These are phyloP conservation scores for Suncus etruscus DNA, from an alignment of 2,113 vertebrate species.

Conservation along the genomic window DNA sequence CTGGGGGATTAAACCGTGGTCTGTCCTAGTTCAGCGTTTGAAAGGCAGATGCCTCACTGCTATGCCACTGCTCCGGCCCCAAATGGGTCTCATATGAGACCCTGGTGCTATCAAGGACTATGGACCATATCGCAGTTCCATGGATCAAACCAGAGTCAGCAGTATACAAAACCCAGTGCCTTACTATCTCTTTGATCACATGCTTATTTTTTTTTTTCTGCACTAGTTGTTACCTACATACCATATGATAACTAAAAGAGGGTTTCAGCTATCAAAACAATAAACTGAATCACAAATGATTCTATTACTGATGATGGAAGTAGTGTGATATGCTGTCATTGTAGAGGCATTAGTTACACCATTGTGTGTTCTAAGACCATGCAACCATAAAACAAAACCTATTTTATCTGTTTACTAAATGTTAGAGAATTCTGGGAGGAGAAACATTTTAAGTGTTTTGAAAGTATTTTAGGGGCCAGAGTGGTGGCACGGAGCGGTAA, in stretches of 20 bases:
- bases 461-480: slow-evolving; percentile 13
- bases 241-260: not conserved
- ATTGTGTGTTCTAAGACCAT: not conserved
- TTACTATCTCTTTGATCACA: not conserved
- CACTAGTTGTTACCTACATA: not conserved
- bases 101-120: no score
- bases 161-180: no score
- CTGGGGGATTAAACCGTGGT: no score
- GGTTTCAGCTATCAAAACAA: not conserved
- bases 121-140: no score
- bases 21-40: no score
- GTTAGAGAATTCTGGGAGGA: not conserved
- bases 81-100: no score
- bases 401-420: accelerated
- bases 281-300: not conserved
- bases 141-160: no score
- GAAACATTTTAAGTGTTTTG: not conserved
- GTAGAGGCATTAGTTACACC: not conserved
- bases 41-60: no score
- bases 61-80: no score
- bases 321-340: not conserved
- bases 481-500: no score
- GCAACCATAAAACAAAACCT: not conserved
- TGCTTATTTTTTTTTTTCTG: not conserved
- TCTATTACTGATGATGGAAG: not conserved